Evolutionary conservation across 2,888 invertebrate genomes (phyloP), one percentile per base, ranked within the genome.

Genomic region (Melanargia galathea): DNA sequence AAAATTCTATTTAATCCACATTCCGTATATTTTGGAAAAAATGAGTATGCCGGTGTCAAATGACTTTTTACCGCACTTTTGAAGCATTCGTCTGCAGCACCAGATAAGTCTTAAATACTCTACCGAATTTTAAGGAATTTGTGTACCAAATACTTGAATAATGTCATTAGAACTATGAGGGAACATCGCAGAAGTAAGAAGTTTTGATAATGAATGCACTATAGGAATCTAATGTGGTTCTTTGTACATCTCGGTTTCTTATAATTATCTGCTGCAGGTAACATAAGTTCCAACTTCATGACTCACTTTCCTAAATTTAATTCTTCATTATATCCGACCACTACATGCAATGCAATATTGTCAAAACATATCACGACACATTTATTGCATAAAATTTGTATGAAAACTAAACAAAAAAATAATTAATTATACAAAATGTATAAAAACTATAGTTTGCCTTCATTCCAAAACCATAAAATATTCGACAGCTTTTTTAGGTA

Each of bases 401-500:
- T n/a, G n/a, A n/a, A n/a, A n/a, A n/a, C n/a, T n/a, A n/a, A n/a
- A n/a, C n/a, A n/a, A 38, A 38, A 13, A 38, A 10, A 38, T 38
- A 13, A 3, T 13, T 38, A 38, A 5, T 7, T 30, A 30, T 35
- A 6, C 7, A 8, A 8, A 35, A 38, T 38, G 10, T 30, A 38
- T 43, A 18, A 5, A 20, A 43, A 16, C 2, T 18, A 10, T 18
- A 18, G 16, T 20, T 43, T 43, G 18, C 4, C 45, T 45, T 11
- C 40, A 40, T 43, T 43, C 45, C 20, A 46, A 35, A 20, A 35
- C 20, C 35, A 35, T 33, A 33, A 52, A 57, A 33, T 46, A 46
- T 46, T 13, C 46, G 30, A 46, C 18, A 46, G 13, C 26, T 56
- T 46, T 30, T 33, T 57, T 33, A 57, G 33, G 30, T 24, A 57